A percentile compares a stretch with the other conserved stretches of the same genome.
Conservation (phyloP, 2,888 invertebrate genomes). For the Aphidius colemani region DNA sequence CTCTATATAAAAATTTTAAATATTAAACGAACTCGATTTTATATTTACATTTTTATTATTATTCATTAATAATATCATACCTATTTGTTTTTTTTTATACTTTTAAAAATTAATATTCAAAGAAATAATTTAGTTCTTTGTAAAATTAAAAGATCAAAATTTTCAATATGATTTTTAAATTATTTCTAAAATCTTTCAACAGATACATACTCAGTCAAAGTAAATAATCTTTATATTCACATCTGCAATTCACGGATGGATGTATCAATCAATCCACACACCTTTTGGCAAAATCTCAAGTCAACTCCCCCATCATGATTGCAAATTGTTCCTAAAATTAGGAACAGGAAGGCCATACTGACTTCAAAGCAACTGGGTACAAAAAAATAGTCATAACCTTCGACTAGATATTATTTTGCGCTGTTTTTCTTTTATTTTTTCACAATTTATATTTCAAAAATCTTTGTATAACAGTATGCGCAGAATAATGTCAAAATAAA, state of each 20-base stretch:
- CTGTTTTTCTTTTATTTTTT: too few species aligned
- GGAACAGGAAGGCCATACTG: slow-evolving; percentile 33
- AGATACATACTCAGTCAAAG: neutral
- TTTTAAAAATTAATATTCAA: too few species aligned
- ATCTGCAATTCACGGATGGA: slow-evolving; percentile 32
- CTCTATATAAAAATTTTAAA: slow-evolving; percentile 42
- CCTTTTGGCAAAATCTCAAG: slow-evolving; percentile 43
- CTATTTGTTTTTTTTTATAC: too few species aligned
- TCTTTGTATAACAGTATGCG: too few species aligned
- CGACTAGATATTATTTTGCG: slow-evolving; percentile 7
- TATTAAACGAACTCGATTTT: slow-evolving; percentile 31
- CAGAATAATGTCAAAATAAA: too few species aligned
- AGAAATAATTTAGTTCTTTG: neutral
- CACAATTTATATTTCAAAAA: too few species aligned
- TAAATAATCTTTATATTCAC: slow-evolving; percentile 22
- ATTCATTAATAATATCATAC: too few species aligned
- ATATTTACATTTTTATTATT: too few species aligned
- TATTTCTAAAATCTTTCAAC: neutral
- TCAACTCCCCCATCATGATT: slow-evolving; percentile 36
- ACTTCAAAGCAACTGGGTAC: slow-evolving; percentile 24
- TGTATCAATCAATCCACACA: slow-evolving; percentile 55
- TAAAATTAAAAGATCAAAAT: neutral
- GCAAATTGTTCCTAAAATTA: slow-evolving; percentile 51
- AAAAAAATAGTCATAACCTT: slow-evolving; percentile 29
- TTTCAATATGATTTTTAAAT: neutral